A percentile compares a stretch with the other conserved stretches of the same genome.
phyloP scores from a whole-genome alignment of 2,888 invertebrate species.

The Ctenicera cuprea region DNA sequence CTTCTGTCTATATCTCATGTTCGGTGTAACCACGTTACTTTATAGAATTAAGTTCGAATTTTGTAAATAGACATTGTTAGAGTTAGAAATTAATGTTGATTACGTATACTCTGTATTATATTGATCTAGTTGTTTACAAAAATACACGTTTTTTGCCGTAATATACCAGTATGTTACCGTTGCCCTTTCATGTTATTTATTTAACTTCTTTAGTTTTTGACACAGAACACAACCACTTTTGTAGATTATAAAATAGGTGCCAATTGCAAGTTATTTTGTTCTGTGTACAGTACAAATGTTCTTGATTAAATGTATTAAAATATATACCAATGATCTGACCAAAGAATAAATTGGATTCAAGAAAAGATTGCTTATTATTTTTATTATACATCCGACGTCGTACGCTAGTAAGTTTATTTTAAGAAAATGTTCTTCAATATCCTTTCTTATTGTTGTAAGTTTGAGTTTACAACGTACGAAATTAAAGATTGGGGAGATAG shows the following conservation, averaged over 20 bases:
- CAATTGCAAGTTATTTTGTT: constrained; percentile 64
- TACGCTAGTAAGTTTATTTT: constrained; percentile 48
- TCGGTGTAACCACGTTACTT: constrained; percentile 47
- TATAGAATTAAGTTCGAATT: constrained; percentile 52
- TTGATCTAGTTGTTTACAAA: constrained; percentile 64
- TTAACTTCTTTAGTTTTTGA: constrained; percentile 49
- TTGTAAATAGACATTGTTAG: constrained; percentile 65
- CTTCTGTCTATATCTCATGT: constrained; percentile 46
- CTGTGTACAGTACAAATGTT: constrained; percentile 67
- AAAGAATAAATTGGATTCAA: constrained; percentile 73
- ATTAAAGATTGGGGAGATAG: constrained; percentile 80
- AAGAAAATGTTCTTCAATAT: constrained; percentile 58
- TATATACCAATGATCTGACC: constrained; percentile 81
- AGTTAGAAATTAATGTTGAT: constrained; percentile 64
- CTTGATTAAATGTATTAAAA: constrained; percentile 64
- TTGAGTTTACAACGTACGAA: constrained; percentile 72
- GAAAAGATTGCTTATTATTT: constrained; percentile 37
- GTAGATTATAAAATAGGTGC: constrained; percentile 66
- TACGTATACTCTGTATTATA: constrained; percentile 62
- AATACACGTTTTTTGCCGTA: constrained; percentile 62
- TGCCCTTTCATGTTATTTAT: constrained; percentile 62
- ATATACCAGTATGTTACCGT: constrained; percentile 60
- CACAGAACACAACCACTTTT: constrained; percentile 42
- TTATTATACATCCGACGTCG: constrained; percentile 33
- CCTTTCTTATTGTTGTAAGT: constrained; percentile 63